Percentiles rank a stretch among this genome's conserved stretches.
phyloP scores from a whole-genome alignment of 1,140 invertebrate genomes.

The Protaetia brevitarsis region DNA sequence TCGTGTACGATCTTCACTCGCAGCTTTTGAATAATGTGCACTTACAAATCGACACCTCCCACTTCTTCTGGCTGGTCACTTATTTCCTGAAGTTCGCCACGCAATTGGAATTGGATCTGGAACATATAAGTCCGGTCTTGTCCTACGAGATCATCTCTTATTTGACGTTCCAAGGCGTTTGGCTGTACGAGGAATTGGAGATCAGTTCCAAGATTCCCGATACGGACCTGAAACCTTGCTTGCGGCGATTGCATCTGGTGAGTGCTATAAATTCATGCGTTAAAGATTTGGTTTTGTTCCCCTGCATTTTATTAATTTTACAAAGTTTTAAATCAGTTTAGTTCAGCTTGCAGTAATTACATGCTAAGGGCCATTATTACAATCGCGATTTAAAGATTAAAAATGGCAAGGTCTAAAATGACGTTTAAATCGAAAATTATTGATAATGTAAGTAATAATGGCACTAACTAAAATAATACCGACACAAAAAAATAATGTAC shows the following conservation, averaged over 20 bases:
- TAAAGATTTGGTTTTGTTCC: no score
- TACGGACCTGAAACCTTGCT: slow-evolving; percentile 60
- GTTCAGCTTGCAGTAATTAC: no score
- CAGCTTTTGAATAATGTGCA: slow-evolving; percentile 61
- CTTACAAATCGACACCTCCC: slow-evolving; percentile 68
- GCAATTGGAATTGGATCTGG: slow-evolving; percentile 68
- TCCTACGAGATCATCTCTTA: slow-evolving; percentile 70
- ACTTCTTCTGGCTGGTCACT: slow-evolving; percentile 77
- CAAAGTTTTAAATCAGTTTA: no score
- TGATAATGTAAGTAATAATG: no score
- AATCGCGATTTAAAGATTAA: no score
- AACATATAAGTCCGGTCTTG: slow-evolving; percentile 66
- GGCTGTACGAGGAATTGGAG: slow-evolving; percentile 70
- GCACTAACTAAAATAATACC: no score
- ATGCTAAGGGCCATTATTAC: no score
- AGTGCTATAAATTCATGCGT: no score
- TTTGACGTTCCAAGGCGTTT: slow-evolving; percentile 70
- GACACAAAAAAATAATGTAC: no score
- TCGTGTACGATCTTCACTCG: slow-evolving; percentile 62
- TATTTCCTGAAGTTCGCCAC: slow-evolving; percentile 75
- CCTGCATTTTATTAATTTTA: no score
- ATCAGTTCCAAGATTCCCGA: slow-evolving; percentile 58
- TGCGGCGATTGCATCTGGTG: slow-evolving; percentile 68
- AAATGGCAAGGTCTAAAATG: no score
- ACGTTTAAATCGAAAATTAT: no score